Percentiles rank a stretch among this genome's conserved stretches.
Conservation (phyloP, 2,113 vertebrate genomes). For the Microtus oregoni region DNA sequence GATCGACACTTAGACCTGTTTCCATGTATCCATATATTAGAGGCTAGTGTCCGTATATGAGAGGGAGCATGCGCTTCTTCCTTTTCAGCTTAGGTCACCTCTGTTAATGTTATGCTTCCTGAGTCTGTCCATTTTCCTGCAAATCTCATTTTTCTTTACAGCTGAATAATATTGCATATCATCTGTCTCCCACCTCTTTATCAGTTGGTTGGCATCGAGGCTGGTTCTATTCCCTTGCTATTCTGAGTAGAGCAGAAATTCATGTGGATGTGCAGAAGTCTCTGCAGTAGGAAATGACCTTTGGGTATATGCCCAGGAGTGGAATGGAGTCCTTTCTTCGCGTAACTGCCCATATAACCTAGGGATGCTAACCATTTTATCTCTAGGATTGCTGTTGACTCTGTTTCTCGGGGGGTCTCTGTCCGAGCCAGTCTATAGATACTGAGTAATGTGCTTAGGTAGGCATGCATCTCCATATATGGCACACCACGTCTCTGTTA, state of each 20-base stretch:
- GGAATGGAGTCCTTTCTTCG: neutral
- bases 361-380: neutral
- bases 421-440: neutral
- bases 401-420: constrained; percentile 39
- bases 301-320: neutral
- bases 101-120: neutral
- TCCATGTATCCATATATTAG: no score
- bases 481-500: neutral
- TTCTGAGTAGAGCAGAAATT: neutral
- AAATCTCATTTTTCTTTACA: neutral
- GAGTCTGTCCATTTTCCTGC: neutral
- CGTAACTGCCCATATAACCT: neutral
- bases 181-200: neutral
- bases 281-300: neutral
- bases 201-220: neutral
- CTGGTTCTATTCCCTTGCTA: neutral
- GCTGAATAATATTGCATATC: neutral
- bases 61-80: no score
- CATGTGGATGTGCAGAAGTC: neutral
- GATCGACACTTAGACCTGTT: neutral
- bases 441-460: neutral
- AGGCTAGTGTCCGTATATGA: neutral
- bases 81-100: neutral
- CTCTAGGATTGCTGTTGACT: neutral
- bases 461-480: neutral